Evolutionary conservation across 1,140 invertebrate genomes (phyloP).

Genomic region (Geopemphigus sp.): DNA sequence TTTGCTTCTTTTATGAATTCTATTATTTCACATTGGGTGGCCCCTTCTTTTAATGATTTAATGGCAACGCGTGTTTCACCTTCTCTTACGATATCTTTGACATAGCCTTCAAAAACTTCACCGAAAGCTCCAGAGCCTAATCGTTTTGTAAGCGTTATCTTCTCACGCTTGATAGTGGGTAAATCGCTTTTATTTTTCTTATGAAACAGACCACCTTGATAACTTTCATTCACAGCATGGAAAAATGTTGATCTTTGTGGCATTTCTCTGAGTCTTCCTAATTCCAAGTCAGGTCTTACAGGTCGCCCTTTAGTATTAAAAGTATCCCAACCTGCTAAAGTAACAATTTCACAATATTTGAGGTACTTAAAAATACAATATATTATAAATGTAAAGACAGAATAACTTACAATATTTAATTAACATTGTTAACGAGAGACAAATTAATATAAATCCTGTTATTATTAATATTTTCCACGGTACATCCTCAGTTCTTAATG

Average conservation of each 20-base stretch:
- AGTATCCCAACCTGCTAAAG: not conserved
- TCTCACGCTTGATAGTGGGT: slow-evolving; percentile 73
- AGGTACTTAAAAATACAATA: not conserved
- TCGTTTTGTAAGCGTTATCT: slow-evolving; percentile 81
- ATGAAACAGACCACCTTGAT: slow-evolving; percentile 59
- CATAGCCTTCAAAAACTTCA: slow-evolving; percentile 89
- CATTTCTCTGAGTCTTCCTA: slow-evolving; percentile 83
- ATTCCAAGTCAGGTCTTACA: slow-evolving; percentile 71
- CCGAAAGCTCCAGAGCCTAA: slow-evolving; percentile 95
- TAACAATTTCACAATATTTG: not conserved
- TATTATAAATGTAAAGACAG: not conserved
- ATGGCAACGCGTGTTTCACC: slow-evolving; percentile 73
- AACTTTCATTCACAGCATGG: slow-evolving; percentile 78
- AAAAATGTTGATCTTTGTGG: slow-evolving; percentile 69
- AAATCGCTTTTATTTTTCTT: slow-evolving; percentile 56
- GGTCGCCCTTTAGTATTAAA: slow-evolving; percentile 26
- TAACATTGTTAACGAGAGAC: slow-evolving; percentile 22
- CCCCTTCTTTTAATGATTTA: slow-evolving; percentile 89
- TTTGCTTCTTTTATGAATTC: slow-evolving; percentile 96
- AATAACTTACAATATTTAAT: slow-evolving; percentile 36
- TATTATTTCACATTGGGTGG: slow-evolving; percentile 82
- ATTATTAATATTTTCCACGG: slow-evolving; percentile 17
- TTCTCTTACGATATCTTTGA: slow-evolving; percentile 63
- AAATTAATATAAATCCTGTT: slow-evolving; percentile 14
- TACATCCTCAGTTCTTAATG: slow-evolving; percentile 23